Base-by-base conservation (phyloP, 2,797 vertebrate genomes). In the Channallabes apus region DNA sequence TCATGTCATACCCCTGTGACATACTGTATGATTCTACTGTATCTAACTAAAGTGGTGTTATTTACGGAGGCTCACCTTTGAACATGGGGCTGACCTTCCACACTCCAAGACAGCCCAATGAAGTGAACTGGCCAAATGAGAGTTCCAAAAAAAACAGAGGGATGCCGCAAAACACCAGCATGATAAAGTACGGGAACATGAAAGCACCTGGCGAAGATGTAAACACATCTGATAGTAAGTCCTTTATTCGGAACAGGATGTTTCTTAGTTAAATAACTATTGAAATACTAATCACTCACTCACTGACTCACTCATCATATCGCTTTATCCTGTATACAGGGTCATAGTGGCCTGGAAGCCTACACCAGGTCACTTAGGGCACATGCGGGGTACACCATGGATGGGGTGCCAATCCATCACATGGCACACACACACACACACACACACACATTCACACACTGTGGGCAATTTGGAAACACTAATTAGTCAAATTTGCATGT, bases 81-180 rank as follows among this genome's bases (percentile, higher is more conserved):
- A 99, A 99, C 95, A 99, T 97, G 7, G 98, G 98, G 92, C 97
- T 98, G 93, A 99, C 96, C 93, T 95, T 97, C 98, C 98, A 99
- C 76, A 99, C 98, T 0, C 98, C 98, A 15, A 99, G 95, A 90
- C 98, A 99, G 29, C 98, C 98, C 88, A 95, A 96, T 89, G 98
- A 99, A 90, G 98, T 97, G 12, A 99, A 99, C 93, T 99, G 98
- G 29, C 98, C 98, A 0, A 99, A 99, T 84, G 98, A 99, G 61
- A 99, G 96, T 90, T 99, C 98, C 89, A 99, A 96, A 94, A 99
- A 99, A 94, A 99, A 99, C 88, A 99, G 97, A 0, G 98, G 98
- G 85, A 99, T 98, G 73, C 98, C 98, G 0, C 98, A 99, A 92
- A 99, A 99, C 78, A 99, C 95, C 91, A 99, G 92, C 98, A 99